These are phyloP conservation scores for Amblyornis subalaris DNA, from an alignment of 2,113 vertebrate species.

Conservation along the genomic window DNA sequence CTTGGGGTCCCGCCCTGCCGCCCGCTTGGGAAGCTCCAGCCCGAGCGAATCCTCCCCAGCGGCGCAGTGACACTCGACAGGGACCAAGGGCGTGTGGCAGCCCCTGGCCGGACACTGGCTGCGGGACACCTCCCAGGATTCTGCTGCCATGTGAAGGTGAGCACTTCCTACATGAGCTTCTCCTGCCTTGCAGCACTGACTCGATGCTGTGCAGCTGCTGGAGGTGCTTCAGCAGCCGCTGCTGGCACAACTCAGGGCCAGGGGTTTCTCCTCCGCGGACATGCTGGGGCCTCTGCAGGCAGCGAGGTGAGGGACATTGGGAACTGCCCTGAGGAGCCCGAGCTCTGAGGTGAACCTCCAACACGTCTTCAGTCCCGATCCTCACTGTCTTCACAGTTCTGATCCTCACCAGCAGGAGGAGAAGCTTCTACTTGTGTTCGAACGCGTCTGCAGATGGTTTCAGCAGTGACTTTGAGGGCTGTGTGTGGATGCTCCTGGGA, in stretches of 20 bases:
- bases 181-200: neutral
- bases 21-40: neutral
- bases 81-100: neutral
- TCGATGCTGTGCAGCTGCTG: neutral
- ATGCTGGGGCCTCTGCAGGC: neutral
- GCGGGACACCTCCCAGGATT: neutral
- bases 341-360: neutral
- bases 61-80: accelerated
- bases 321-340: neutral
- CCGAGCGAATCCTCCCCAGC: neutral
- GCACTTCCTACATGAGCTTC: neutral
- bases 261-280: neutral
- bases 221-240: neutral
- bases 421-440: neutral
- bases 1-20: neutral
- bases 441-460: neutral
- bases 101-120: accelerated
- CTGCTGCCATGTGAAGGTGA: neutral
- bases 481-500: neutral
- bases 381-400: neutral
- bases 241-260: neutral
- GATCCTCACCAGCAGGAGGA: neutral
- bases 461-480: neutral
- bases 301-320: accelerated
- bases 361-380: neutral